phyloP scores from a whole-genome alignment of 2,888 invertebrate species.

The Trachelus iudaicus region DNA sequence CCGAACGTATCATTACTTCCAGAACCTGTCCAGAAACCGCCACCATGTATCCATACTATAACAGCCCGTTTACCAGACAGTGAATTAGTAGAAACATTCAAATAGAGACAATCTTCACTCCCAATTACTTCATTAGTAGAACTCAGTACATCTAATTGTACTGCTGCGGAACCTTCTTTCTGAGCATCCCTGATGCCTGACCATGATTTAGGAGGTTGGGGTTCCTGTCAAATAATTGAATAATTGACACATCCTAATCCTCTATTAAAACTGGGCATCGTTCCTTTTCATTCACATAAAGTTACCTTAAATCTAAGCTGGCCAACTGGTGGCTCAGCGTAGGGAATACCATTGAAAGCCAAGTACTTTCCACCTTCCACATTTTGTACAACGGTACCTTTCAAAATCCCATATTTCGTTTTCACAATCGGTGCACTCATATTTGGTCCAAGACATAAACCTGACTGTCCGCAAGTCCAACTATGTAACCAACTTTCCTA shows the following conservation, averaged over 20 bases:
- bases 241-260: neutral
- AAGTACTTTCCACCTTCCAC: conserved; percentile 47
- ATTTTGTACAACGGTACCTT: conserved; percentile 44
- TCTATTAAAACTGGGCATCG: neutral
- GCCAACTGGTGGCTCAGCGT: conserved; percentile 61
- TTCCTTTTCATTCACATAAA: neutral
- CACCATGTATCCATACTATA: conserved; percentile 60
- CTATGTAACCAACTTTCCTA: neutral
- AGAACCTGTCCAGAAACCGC: conserved; percentile 40
- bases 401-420: conserved; percentile 53
- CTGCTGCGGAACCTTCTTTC: conserved; percentile 29
- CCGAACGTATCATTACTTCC: conserved; percentile 24
- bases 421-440: conserved; percentile 45
- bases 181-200: conserved; percentile 62
- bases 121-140: conserved; percentile 21
- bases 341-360: conserved; percentile 61
- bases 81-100: conserved; percentile 40
- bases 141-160: neutral
- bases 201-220: conserved; percentile 65
- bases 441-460: conserved; percentile 11
- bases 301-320: conserved; percentile 61
- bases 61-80: conserved; percentile 37
- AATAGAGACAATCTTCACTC: conserved; percentile 48
- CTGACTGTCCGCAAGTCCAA: neutral
- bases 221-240: conserved; percentile 51